These are phyloP conservation scores for Eurystomus glaucurus DNA, from an alignment of 2,797 vertebrate genomes.

Conservation along the genomic window DNA sequence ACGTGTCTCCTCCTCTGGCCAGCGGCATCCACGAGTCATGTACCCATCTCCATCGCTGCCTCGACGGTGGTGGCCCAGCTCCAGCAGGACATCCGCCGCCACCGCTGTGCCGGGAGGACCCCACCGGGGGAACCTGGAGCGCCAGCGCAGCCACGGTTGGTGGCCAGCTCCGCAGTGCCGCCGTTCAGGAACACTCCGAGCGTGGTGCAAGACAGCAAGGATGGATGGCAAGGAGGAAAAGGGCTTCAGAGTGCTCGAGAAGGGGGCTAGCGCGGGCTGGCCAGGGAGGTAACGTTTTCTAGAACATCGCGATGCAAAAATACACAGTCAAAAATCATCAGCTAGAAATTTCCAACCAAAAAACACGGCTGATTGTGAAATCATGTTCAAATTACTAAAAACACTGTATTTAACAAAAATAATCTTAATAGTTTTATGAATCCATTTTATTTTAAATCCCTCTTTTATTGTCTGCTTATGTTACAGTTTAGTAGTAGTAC, in stretches of 20 bases:
- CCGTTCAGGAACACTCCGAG: not conserved
- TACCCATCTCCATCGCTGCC: not conserved
- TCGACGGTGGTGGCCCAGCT: not conserved
- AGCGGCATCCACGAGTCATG: not conserved
- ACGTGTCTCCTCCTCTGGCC: not conserved
- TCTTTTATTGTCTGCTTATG: conserved; percentile 80
- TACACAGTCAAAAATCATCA: conserved; percentile 70
- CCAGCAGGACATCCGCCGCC: not conserved
- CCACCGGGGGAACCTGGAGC: fast-evolving
- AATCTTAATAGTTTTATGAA: conserved; percentile 81
- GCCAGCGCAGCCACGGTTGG: not conserved
- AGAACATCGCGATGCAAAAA: conserved; percentile 57
- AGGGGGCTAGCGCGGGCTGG: not conserved
- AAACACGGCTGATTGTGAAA: conserved; percentile 72
- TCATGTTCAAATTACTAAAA: conserved; percentile 80
- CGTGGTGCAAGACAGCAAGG: not conserved
- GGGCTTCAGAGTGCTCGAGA: conserved; percentile 9
- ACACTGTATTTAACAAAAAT: conserved; percentile 79
- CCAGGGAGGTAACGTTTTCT: not conserved
- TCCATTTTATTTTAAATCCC: conserved; percentile 78
- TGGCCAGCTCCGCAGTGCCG: not conserved
- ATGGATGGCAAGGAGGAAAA: not conserved
- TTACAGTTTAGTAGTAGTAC: conserved; percentile 78
- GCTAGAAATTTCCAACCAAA: conserved; percentile 72
- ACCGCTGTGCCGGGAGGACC: not conserved